These are phyloP conservation scores for Setophaga coronata DNA, from an alignment of 2,113 vertebrate species.

Conservation along the genomic window DNA sequence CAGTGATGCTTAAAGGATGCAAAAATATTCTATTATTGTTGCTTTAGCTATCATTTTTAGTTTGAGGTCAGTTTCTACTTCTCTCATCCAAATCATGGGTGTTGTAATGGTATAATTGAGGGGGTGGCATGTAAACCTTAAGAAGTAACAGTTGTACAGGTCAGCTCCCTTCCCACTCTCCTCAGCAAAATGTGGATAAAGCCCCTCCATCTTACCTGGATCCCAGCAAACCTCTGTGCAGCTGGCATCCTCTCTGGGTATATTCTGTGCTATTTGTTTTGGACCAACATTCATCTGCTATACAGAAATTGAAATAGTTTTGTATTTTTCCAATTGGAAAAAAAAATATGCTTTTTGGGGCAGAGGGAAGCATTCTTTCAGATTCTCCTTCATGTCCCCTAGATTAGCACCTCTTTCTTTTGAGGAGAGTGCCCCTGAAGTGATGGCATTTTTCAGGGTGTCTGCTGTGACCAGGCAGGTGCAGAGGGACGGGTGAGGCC, in stretches of 20 bases:
- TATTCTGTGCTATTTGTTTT: not conserved
- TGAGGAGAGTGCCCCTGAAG: not conserved
- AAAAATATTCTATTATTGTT: not conserved
- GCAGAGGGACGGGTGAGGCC: not conserved
- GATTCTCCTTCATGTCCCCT: not conserved
- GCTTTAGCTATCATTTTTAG: not conserved
- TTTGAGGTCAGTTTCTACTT: not conserved
- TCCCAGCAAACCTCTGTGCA: not conserved
- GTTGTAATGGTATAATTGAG: not conserved
- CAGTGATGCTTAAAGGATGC: not conserved
- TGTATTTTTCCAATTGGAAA: not conserved
- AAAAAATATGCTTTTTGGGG: not conserved
- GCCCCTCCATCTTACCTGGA: not conserved
- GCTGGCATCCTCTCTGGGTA: not conserved
- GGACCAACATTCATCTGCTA: not conserved
- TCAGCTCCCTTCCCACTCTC: not conserved
- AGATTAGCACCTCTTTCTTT: not conserved
- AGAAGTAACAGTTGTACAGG: not conserved
- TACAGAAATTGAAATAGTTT: not conserved
- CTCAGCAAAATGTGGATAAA: not conserved
- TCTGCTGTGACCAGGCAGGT: not conserved
- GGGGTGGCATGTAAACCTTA: not conserved
- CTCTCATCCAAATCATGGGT: not conserved
- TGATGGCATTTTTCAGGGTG: not conserved
- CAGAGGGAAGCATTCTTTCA: not conserved